A percentile compares a stretch with the other conserved stretches of the same genome.
Conservation (phyloP, 2,797 vertebrate species). For the Cichlasoma orientale region DNA sequence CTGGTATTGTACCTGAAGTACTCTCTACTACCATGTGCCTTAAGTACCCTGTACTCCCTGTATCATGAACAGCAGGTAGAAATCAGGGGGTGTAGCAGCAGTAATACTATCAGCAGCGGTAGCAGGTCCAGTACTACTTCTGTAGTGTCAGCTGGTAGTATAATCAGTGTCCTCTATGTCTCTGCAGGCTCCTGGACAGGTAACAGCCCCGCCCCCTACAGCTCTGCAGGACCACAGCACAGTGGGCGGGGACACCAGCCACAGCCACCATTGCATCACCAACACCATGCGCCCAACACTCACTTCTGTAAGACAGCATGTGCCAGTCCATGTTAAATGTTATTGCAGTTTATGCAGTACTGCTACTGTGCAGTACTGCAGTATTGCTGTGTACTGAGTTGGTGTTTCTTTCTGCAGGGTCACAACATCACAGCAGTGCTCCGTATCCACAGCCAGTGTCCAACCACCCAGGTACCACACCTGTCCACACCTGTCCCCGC, state of each 20-base stretch:
- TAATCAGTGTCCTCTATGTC: conserved; percentile 14
- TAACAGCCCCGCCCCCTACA: conserved; percentile 53
- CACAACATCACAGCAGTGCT: conserved; percentile 64
- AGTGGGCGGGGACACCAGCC: conserved; percentile 68
- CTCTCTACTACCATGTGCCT: neutral
- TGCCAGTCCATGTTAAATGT: neutral
- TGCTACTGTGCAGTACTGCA: neutral
- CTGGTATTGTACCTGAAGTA: conserved; percentile 43
- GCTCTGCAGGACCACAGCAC: conserved; percentile 54
- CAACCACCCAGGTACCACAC: conserved; percentile 64
- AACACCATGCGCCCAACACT: conserved; percentile 58
- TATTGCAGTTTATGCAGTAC: neutral
- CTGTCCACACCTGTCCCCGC: neutral
- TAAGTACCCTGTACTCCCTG: neutral
- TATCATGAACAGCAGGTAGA: neutral
- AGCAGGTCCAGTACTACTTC: neutral
- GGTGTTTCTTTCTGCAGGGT: conserved; percentile 58
- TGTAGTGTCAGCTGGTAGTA: neutral
- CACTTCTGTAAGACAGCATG: conserved; percentile 71
- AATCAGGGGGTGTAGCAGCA: too few relatives aligned
- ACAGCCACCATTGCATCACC: conserved; percentile 70
- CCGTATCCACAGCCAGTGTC: conserved; percentile 64
- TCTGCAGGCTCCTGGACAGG: conserved; percentile 67
- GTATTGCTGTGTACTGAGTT: neutral
- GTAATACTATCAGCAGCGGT: neutral